Base-by-base conservation (phyloP, 2,797 vertebrate species). In the Eremophila alpestris region DNA sequence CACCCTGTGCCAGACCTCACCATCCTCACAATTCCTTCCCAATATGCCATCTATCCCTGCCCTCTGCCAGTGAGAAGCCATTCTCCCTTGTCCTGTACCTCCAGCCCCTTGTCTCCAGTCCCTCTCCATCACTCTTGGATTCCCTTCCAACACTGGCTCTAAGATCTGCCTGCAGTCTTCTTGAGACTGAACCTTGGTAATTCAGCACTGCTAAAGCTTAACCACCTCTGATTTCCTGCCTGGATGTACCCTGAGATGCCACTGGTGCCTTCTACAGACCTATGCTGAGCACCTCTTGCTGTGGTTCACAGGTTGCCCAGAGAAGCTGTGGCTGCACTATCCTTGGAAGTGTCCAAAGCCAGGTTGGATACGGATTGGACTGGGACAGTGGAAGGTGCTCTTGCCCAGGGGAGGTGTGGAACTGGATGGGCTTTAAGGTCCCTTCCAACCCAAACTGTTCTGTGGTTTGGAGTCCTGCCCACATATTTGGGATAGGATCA, bases 291-390 rank as follows among this genome's bases (percentile, higher is more conserved):
- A 60, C 46, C 27, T 38, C 0, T 1, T 58, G 40, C 49, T 54
- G 23, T 24, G 56, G 27, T 23, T 64, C 18, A 17, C 49, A 79
- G 22, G 18, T 0, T 56, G 27, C 32, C 27, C 59, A 38, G 59
- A 38, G 84, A 2, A 58, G 45, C 38, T 51, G 13, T 58, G 51
- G 29, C 20, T 11, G 38, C 17, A 23, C 38, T 29, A 65, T 73
- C 38, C 52, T 76, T 80, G 38, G 38, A 10, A 51, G 29, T 45
- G 59, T 7, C n/a, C 59, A 45, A n/a, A 14, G 27, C 13, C 67
- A 51, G 27, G 23, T 0, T 85, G 63, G 19, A 52, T 1, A 1
- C 13, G 7, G 8, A 30, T 24, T 79, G 38, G 67, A 38, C 29
- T 59, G 52, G 16, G 16, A 7, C 1, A 13, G 17, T 65, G 52